Percentiles rank a stretch among this genome's conserved stretches.
phyloP scores from a whole-genome alignment of 1,140 invertebrate species.

The Dendrolimus kikuchii region DNA sequence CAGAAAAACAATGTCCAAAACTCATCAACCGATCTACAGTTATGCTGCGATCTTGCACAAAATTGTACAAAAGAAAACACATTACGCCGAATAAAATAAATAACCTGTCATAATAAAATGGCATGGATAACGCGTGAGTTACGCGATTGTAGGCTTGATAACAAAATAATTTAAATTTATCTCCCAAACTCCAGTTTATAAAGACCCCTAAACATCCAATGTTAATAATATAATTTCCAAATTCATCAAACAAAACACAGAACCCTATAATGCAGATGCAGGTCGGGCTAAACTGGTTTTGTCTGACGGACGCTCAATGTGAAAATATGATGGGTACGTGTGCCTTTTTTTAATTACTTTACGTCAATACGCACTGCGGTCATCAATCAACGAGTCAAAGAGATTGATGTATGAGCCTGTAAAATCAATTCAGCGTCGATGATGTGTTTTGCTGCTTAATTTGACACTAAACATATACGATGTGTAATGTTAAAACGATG shows the following conservation, averaged over 20 bases:
- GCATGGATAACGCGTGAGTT: conserved; percentile 20
- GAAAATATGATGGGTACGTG: conserved; percentile 21
- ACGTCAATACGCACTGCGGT: conserved; percentile 47
- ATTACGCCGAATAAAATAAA: conserved; percentile 28
- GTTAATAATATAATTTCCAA: background rate
- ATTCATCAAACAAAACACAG: conserved; percentile 1
- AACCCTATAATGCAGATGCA: conserved; percentile 1
- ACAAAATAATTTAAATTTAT: conserved; percentile 21
- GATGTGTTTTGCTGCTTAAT: conserved; percentile 58
- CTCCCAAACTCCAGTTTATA: conserved; percentile 9
- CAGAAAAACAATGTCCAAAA: too few relatives aligned
- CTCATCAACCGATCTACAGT: conserved; percentile 1
- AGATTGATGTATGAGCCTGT: conserved; percentile 57
- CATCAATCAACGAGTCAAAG: conserved; percentile 64
- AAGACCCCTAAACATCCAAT: conserved; percentile 9
- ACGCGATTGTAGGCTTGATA: conserved; percentile 39
- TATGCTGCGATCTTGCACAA: too few relatives aligned
- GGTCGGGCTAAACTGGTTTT: conserved; percentile 13
- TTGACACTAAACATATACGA: conserved; percentile 55
- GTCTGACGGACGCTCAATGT: conserved; percentile 15
- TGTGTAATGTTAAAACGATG: conserved; percentile 27
- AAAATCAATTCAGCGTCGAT: conserved; percentile 60
- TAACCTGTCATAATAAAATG: conserved; percentile 41
- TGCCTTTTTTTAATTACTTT: conserved; percentile 54
- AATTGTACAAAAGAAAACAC: background rate